These are phyloP conservation scores for Peromyscus polionotus DNA, from an alignment of 2,113 vertebrate species.

Conservation along the genomic window DNA sequence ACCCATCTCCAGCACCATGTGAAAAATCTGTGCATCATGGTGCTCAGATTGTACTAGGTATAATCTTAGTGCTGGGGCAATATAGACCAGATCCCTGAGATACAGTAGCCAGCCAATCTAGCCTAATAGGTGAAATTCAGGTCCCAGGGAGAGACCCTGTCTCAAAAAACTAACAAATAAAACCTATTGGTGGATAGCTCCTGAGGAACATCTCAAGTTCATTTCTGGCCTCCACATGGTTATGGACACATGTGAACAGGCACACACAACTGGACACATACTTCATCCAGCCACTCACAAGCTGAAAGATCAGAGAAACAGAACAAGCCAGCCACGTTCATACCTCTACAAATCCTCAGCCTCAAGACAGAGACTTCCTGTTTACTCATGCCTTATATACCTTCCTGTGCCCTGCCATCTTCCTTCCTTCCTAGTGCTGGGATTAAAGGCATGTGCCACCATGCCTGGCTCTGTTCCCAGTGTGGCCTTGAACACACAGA, in stretches of 20 bases:
- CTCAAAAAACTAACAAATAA: background rate
- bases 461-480: too few species aligned
- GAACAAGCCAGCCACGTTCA: too few species aligned
- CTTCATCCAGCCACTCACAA: background rate
- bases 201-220: background rate
- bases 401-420: too few species aligned
- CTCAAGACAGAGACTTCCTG: too few species aligned
- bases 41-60: too few species aligned
- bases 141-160: background rate
- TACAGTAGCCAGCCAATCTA: background rate
- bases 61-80: background rate
- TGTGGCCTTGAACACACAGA: too few species aligned
- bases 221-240: background rate
- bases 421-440: too few species aligned
- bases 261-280: background rate
- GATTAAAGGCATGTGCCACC: too few species aligned
- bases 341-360: too few species aligned
- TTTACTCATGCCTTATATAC: too few species aligned
- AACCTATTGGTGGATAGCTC: background rate
- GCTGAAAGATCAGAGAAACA: too few species aligned
- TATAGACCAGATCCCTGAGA: background rate
- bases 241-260: background rate
- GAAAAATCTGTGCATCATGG: background rate
- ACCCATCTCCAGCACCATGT: background rate
- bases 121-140: background rate